phyloP scores from a whole-genome alignment of 2,888 invertebrate species.

The Caenorhabditis uteleia region DNA sequence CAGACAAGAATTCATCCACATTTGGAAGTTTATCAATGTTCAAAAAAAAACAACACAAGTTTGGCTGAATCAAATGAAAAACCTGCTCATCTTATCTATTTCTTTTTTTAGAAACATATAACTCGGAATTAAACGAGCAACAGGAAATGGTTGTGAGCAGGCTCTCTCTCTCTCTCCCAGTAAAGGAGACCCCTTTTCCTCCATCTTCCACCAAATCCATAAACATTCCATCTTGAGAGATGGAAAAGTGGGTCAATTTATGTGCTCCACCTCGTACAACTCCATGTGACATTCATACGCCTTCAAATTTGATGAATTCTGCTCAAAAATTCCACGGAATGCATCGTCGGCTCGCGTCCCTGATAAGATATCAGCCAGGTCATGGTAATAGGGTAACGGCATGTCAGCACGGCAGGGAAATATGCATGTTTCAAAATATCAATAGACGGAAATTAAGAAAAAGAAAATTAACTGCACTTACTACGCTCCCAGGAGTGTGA shows the following conservation, averaged over 20 bases:
- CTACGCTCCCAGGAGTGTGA: no score
- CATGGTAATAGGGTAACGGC: constrained; percentile 30
- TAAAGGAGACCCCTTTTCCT: constrained; percentile 3
- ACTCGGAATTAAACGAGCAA: constrained; percentile 26
- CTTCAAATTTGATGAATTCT: constrained; percentile 30
- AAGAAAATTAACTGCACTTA: no score
- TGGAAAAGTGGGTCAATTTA: constrained; percentile 15
- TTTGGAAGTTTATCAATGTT: no score
- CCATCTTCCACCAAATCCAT: constrained; percentile 9
- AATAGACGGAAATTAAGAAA: no score
- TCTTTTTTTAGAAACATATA: constrained; percentile 32
- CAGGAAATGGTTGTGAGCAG: constrained; percentile 38
- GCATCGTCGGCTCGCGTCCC: no score
- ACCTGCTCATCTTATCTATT: constrained; percentile 8
- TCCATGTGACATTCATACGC: constrained; percentile 24
- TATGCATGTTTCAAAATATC: no score
- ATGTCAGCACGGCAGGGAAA: constrained; percentile 37
- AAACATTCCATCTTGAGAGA: no score
- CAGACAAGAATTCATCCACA: no score
- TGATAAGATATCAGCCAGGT: constrained; percentile 24
- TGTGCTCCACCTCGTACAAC: constrained; percentile 17
- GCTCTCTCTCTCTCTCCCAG: constrained; percentile 1
- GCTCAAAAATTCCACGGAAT: constrained; percentile 44
- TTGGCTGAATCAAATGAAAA: no score
- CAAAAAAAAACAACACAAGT: no score